Base-by-base conservation (phyloP, 1,140 invertebrate genomes). In the Drosophila sturtevanti region DNA sequence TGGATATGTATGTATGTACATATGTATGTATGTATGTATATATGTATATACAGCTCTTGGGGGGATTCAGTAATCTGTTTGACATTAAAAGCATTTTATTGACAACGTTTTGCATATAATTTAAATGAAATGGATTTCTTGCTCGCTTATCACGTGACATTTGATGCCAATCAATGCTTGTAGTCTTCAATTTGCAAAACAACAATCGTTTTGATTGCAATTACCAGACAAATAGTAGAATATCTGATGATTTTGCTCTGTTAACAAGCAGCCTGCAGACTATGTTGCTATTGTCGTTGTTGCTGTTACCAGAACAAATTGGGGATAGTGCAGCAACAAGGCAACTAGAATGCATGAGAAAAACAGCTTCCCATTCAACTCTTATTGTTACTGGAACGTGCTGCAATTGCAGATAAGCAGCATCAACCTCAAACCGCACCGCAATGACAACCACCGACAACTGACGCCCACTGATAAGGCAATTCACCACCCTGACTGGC, bases 141-240 rank as follows among this genome's bases (percentile, higher is more conserved):
- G 71, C 58, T 56, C n/a, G 61, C 34, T 55, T 31, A 22, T 56
- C 68, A 54, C 37, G 27, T 67, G 44, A 72, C 60, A 55, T 44
- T 68, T 55, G 54, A 60, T 64, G 54, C 63, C 70, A 80, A 74
- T 79, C 69, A 77, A 65, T 34, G 65, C 18, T 12, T 37, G 31
- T 72, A 63, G 63, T 72, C 79, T 82, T 78, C 64, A 66, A 84
- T 84, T 84, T 72, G 81, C 65, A 38, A 68, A 79, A 72, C 75
- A 86, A 81, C 65, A 77, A 68, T 75, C 55, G 79, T 77, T 86
- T 73, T 87, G 82, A 86, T 86, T 86, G 79, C 79, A 81, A 86
- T 87, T 79, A 87, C 79, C 63, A 68, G 14, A 18, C 62, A 37
- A 21, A 62, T 12, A 52, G 14, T 21, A 62, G 41, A 10, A 58